Evolutionary conservation across 2,797 vertebrate species (phyloP).

Genomic region (Bufotes viridis): DNA sequence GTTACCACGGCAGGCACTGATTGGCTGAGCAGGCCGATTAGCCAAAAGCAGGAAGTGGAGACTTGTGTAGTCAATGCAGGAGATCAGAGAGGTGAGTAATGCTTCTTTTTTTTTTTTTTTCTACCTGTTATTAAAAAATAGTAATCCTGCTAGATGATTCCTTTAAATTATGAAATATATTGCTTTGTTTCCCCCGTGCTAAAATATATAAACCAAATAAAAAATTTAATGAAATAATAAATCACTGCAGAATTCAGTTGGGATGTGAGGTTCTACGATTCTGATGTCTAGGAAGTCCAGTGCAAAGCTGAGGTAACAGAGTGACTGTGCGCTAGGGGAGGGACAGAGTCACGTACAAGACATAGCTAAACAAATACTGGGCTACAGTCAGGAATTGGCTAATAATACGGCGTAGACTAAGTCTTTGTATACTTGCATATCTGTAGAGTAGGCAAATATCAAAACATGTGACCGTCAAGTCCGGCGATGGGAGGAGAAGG

Average conservation of each 20-base stretch:
- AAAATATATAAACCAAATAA: not conserved
- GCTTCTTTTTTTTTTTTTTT: no score
- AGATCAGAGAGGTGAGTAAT: no score
- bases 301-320: slow-evolving; percentile 34
- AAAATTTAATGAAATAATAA: no score
- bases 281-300: not conserved
- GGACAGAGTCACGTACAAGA: not conserved
- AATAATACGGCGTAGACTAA: not conserved
- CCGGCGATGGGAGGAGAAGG: not conserved
- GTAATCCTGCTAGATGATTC: no score
- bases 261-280: not conserved
- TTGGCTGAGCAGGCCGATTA: no score
- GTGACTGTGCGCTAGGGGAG: not conserved
- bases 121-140: no score
- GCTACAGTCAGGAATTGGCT: not conserved
- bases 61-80: no score
- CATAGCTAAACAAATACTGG: not conserved
- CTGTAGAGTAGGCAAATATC: slow-evolving; percentile 11
- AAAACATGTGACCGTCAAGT: not conserved
- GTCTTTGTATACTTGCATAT: slow-evolving; percentile 21
- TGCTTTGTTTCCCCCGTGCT: no score
- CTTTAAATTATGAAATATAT: no score
- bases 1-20: no score
- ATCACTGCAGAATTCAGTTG: not conserved
- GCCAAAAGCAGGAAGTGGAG: no score